Percentiles rank a stretch among this genome's conserved stretches.
Conservation (phyloP, 1,140 invertebrate genomes). For the Zaprionus davidi region DNA sequence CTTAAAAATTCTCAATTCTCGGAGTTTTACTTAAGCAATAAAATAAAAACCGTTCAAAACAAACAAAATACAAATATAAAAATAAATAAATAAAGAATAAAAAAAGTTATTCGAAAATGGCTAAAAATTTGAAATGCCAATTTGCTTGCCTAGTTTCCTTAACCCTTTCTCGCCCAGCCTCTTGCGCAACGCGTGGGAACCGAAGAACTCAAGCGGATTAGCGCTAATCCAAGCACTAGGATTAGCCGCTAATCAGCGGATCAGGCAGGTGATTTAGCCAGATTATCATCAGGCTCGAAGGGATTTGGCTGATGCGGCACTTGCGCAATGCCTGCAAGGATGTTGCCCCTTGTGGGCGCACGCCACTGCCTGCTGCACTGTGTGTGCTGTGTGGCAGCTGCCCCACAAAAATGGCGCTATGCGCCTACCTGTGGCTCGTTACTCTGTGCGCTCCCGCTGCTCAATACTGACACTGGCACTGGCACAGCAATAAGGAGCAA, state of each 20-base stretch:
- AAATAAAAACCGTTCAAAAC: background rate
- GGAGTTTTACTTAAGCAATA: too few species aligned
- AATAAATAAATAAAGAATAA: too few species aligned
- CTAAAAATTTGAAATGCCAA: too few species aligned
- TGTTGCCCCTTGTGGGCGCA: background rate
- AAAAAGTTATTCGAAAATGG: too few species aligned
- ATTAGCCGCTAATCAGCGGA: background rate
- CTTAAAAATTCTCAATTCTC: too few species aligned
- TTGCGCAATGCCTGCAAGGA: background rate
- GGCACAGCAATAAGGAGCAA: background rate
- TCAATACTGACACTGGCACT: background rate
- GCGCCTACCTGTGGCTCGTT: slow-evolving; percentile 36
- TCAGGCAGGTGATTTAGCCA: background rate
- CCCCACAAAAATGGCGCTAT: slow-evolving; percentile 18
- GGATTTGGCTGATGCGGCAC: background rate
- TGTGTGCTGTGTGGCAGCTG: background rate
- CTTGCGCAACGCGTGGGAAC: too few species aligned
- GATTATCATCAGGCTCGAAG: slow-evolving; percentile 22
- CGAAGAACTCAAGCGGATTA: background rate
- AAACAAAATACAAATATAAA: too few species aligned
- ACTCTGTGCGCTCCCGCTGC: background rate
- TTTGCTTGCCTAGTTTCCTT: too few species aligned
- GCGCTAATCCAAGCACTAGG: background rate
- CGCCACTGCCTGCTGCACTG: slow-evolving; percentile 5
- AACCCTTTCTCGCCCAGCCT: too few species aligned